Percentiles rank a stretch among this genome's conserved stretches.
Evolutionary conservation across 2,888 invertebrate species (phyloP).

Genomic region (Yponomeuta evonymella): DNA sequence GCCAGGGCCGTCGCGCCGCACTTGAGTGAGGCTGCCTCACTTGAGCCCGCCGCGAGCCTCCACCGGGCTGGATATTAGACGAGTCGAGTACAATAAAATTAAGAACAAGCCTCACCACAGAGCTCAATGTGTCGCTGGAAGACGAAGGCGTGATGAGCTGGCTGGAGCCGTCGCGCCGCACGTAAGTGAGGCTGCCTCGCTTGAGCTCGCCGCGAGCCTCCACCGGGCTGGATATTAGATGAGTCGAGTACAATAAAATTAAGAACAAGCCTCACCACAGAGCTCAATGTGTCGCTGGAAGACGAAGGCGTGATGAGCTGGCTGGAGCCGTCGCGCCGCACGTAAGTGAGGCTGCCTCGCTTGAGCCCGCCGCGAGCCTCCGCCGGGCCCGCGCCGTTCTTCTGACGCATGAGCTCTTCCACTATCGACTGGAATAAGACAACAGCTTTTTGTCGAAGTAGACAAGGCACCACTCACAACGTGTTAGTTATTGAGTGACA

Average conservation of each 20-base stretch:
- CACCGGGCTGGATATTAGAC: conserved; percentile 39
- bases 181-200: conserved; percentile 80
- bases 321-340: conserved; percentile 84
- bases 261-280: conserved; percentile 42
- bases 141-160: conserved; percentile 77
- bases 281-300: conserved; percentile 70
- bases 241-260: background rate
- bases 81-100: conserved; percentile 36
- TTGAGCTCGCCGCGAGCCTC: conserved; percentile 33
- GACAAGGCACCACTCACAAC: no score
- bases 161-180: conserved; percentile 84
- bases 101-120: conserved; percentile 42
- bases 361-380: conserved; percentile 34
- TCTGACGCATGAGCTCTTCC: conserved; percentile 90
- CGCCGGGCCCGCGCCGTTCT: conserved; percentile 73
- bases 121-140: conserved; percentile 70
- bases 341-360: conserved; percentile 80
- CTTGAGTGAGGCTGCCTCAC: conserved; percentile 80
- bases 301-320: conserved; percentile 77
- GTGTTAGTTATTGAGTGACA: no score
- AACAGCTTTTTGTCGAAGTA: no score
- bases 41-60: conserved; percentile 34
- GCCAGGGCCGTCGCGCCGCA: conserved; percentile 84
- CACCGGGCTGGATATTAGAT: conserved; percentile 42
- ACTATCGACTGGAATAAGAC: conserved; percentile 87